Conservation (phyloP, 2,888 invertebrate species). For the Nebria salina region DNA sequence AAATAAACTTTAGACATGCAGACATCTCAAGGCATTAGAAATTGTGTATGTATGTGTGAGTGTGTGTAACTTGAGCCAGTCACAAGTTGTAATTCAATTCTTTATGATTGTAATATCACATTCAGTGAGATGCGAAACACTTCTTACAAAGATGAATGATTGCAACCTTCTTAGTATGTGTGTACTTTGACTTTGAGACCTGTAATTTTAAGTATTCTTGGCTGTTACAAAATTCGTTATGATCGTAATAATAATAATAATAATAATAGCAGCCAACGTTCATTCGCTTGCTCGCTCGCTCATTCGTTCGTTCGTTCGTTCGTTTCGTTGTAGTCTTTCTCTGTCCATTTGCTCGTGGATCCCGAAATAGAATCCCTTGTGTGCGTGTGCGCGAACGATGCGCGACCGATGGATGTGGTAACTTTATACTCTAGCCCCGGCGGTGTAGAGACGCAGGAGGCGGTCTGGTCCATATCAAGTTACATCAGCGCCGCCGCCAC, state of each 20-base stretch:
- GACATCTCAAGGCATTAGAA: too few relatives aligned
- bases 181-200: background rate
- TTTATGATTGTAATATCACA: background rate
- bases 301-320: background rate
- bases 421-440: conserved; percentile 16
- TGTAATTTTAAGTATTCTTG: background rate
- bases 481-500: conserved; percentile 24
- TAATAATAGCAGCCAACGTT: background rate
- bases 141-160: background rate
- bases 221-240: background rate
- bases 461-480: conserved; percentile 19
- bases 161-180: background rate
- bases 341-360: conserved; percentile 16
- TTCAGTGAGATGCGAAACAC: background rate
- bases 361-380: conserved; percentile 38
- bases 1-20: too few relatives aligned
- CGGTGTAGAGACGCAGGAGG: conserved; percentile 7
- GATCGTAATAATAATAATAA: background rate
- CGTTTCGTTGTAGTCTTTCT: background rate
- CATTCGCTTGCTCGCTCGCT: background rate
- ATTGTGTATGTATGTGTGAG: too few relatives aligned
- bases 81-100: background rate
- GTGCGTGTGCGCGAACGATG: conserved; percentile 8
- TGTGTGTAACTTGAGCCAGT: background rate
- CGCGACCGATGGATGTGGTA: conserved; percentile 18